Evolutionary conservation across 2,888 invertebrate species (phyloP).

Genomic region (Troides helena): DNA sequence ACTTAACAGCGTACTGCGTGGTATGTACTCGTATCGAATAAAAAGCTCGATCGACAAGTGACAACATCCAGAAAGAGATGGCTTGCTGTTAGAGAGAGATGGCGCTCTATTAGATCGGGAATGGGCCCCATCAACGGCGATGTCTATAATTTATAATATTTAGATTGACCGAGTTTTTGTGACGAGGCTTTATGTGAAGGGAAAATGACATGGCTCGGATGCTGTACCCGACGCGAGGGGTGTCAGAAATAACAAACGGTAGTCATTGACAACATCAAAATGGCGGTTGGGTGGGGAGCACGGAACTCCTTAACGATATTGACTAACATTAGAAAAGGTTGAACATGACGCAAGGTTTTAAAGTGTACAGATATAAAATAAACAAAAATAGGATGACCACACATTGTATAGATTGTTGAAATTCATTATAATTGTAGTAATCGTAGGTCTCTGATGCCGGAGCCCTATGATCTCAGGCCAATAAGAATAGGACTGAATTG

Average conservation of each 20-base stretch:
- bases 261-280: background rate
- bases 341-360: no score
- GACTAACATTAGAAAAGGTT: no score
- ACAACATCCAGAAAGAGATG: constrained; percentile 39
- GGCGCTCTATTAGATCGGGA: constrained; percentile 18
- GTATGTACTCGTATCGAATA: constrained; percentile 42
- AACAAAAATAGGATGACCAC: no score
- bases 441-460: no score
- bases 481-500: no score
- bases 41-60: constrained; percentile 43
- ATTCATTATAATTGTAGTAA: no score
- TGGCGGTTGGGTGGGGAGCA: background rate
- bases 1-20: constrained; percentile 31
- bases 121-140: constrained; percentile 20
- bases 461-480: no score
- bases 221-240: background rate
- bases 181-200: constrained; percentile 5
- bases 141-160: constrained; percentile 30
- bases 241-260: constrained; percentile 9
- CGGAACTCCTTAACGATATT: background rate
- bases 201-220: constrained; percentile 9
- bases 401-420: no score
- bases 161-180: constrained; percentile 29
- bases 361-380: no score
- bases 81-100: constrained; percentile 30